A percentile compares a stretch with the other conserved stretches of the same genome.
These are phyloP conservation scores for Tuta absoluta DNA, from an alignment of 2,888 invertebrate species.

Conservation along the genomic window DNA sequence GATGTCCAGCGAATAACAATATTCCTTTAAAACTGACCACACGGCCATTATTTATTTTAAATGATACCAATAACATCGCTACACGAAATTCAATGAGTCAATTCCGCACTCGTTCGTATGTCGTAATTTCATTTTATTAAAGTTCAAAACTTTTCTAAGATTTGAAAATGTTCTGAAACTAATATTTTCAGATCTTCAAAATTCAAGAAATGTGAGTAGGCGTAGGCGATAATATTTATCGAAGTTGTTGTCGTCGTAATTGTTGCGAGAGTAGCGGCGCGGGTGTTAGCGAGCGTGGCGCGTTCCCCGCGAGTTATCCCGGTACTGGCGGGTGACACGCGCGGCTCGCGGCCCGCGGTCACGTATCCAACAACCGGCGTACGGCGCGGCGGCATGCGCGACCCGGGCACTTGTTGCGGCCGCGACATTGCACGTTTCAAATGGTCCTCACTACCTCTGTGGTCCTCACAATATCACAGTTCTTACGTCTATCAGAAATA, in stretches of 20 bases:
- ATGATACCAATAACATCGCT: background rate
- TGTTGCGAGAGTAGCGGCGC: background rate
- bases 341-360: constrained; percentile 68
- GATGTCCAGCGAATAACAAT: constrained; percentile 22
- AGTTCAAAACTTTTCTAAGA: background rate
- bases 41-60: constrained; percentile 31
- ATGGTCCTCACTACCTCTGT: too few species aligned
- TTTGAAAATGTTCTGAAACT: background rate
- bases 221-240: background rate
- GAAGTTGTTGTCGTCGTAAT: background rate
- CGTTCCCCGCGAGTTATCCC: constrained; percentile 17
- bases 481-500: too few species aligned
- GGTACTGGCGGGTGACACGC: constrained; percentile 45
- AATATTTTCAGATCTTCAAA: background rate
- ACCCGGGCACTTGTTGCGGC: constrained; percentile 69
- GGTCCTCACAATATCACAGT: too few species aligned
- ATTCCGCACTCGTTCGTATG: constrained; percentile 12
- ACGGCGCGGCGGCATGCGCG: constrained; percentile 46
- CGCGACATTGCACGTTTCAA: constrained; percentile 1
- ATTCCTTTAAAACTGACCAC: constrained; percentile 27
- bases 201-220: background rate
- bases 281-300: background rate
- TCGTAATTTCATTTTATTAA: constrained; percentile 14
- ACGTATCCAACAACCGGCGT: constrained; percentile 46
- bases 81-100: constrained; percentile 4